Evolutionary conservation across 1,140 invertebrate species (phyloP).

Genomic region (Atopsyche davidsoni): DNA sequence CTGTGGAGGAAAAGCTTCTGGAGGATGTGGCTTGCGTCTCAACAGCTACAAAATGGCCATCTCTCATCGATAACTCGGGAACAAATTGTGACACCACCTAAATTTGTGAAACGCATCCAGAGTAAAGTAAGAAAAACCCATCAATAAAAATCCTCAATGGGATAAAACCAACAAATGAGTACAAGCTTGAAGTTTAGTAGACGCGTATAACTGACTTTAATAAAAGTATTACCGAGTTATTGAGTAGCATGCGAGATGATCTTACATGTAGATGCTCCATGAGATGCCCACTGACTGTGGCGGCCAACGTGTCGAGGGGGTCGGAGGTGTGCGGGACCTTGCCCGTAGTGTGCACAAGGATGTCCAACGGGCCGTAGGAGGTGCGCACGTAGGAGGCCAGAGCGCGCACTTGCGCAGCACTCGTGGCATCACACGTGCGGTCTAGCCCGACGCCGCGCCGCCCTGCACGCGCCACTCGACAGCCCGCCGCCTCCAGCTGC

Average conservation of each 20-base stretch:
- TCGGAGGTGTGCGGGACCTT: not conserved
- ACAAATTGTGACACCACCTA: constrained; percentile 27
- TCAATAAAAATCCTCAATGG: too few relatives aligned
- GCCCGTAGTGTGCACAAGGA: constrained; percentile 12
- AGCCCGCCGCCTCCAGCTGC: constrained; percentile 10
- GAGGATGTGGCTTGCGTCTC: not conserved
- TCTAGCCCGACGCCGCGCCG: not conserved
- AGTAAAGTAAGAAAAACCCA: too few relatives aligned
- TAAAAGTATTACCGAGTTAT: too few relatives aligned
- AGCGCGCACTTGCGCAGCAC: constrained; percentile 2
- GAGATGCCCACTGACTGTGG: constrained; percentile 16
- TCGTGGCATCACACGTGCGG: constrained; percentile 2
- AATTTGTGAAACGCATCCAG: not conserved
- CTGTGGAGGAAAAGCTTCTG: constrained; percentile 15
- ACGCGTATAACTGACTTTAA: too few relatives aligned
- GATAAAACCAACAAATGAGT: too few relatives aligned
- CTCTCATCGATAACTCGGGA: constrained; percentile 14
- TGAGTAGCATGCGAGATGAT: too few relatives aligned
- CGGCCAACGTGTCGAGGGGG: constrained; percentile 18
- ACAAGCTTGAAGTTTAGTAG: too few relatives aligned
- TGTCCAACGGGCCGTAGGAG: constrained; percentile 15
- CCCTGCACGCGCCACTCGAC: constrained; percentile 14
- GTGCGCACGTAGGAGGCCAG: constrained; percentile 13
- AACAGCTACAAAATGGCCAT: constrained; percentile 20
- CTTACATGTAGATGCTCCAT: constrained; percentile 25